Base-by-base conservation (phyloP, 2,797 vertebrate genomes). In the Poecilia velifera region DNA sequence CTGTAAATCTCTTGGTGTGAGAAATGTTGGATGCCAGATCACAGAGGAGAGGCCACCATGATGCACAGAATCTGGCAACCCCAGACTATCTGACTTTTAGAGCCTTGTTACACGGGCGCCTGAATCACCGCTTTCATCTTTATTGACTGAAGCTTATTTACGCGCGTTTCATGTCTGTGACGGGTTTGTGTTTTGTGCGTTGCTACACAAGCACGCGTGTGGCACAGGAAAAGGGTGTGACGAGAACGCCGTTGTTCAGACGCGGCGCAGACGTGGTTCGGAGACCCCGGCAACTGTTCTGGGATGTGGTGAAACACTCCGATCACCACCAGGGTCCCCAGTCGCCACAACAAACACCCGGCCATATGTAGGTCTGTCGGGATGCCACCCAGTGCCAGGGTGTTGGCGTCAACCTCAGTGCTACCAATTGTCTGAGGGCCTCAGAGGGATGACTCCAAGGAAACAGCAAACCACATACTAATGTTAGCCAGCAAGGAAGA, bases 291-390 rank as follows among this genome's bases (percentile, higher is more conserved):
- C 80, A 81, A 85, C 87, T 86, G 85, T 81, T 89, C 81, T 90
- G 88, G 89, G 92, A 92, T 92, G 92, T 91, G 90, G 92, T 92
- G 78, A 90, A 91, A 90, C 89, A 91, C 87, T 83, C 86, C 72
- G 73, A 78, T 89, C 86, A 76, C 83, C 73, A 31, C 86, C 77
- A 90, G 80, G 86, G 72, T 84, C 86, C 86, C 79, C 81, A 88
- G 83, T 80, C 83, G 87, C 92, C 92, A 94, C 93, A 94, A 91
- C 90, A 94, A 92, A 92, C 90, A 91, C 76, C 31, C 83, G 53
- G 78, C 89, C 93, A 90, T 92, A 87, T 93, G 91, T 88, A 86
- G 85, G 88, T 87, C 88, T 89, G 89, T 79, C 31, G 68, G 77
- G 85, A 93, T 94, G 92, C 91, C 92, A 91, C 92, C 92, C 90